A percentile compares a stretch with the other conserved stretches of the same genome.
Evolutionary conservation across 1,140 invertebrate species (phyloP).

Genomic region (Augochlora pura): DNA sequence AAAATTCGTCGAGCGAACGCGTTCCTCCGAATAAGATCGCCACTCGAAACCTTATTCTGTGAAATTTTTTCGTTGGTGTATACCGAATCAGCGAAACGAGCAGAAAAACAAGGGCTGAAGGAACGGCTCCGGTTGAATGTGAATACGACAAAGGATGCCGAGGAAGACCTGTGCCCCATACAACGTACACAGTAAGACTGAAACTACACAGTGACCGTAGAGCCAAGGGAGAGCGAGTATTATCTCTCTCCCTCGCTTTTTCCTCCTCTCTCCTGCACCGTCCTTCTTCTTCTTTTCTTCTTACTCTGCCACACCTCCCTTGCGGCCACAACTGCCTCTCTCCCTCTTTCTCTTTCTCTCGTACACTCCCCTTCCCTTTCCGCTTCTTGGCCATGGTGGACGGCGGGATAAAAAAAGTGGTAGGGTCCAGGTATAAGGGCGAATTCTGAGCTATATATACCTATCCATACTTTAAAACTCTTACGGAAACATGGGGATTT

Average conservation of each 20-base stretch:
- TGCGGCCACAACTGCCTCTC: constrained; percentile 31
- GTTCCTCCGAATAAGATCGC: background rate
- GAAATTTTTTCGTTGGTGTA: constrained; percentile 33
- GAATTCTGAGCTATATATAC: constrained; percentile 59
- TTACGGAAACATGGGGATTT: constrained; percentile 47
- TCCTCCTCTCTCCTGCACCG: constrained; percentile 37
- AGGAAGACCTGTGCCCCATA: constrained; percentile 48
- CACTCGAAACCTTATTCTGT: constrained; percentile 17
- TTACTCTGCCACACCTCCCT: constrained; percentile 43
- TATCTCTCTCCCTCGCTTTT: constrained; percentile 47
- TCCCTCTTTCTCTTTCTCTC: background rate
- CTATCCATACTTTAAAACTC: constrained; percentile 42
- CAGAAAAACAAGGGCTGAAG: constrained; percentile 41
- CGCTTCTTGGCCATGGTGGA: constrained; percentile 34
- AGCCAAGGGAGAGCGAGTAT: constrained; percentile 54
- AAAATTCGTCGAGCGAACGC: background rate
- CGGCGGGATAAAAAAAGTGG: constrained; percentile 52
- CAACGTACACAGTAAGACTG: constrained; percentile 66
- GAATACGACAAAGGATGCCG: constrained; percentile 47
- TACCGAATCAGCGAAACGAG: constrained; percentile 39
- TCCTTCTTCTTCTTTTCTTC: constrained; percentile 21
- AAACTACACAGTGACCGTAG: constrained; percentile 64
- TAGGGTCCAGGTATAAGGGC: constrained; percentile 67
- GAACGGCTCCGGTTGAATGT: constrained; percentile 42
- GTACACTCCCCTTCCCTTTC: background rate